A percentile compares a stretch with the other conserved stretches of the same genome.
Evolutionary conservation across 2,888 invertebrate genomes (phyloP).

Genomic region (Yponomeuta evonymella): DNA sequence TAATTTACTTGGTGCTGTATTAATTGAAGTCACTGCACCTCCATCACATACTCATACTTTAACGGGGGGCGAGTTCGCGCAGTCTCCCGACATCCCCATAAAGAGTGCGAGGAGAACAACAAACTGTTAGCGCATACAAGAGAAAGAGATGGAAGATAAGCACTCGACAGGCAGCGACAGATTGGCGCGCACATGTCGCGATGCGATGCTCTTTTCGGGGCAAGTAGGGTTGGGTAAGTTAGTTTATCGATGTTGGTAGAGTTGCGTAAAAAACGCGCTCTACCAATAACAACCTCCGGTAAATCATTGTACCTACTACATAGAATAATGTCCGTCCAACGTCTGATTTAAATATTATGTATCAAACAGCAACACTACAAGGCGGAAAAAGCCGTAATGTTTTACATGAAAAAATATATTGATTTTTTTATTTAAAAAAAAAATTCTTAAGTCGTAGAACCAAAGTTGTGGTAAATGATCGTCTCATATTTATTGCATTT

Average conservation of each 20-base stretch:
- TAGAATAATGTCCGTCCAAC: too few relatives aligned
- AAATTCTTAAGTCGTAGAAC: too few relatives aligned
- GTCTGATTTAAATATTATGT: too few relatives aligned
- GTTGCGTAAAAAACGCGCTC: neutral
- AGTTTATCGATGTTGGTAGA: constrained; percentile 15
- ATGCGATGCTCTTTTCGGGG: constrained; percentile 70
- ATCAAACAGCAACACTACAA: too few relatives aligned
- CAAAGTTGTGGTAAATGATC: too few relatives aligned
- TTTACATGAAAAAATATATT: too few relatives aligned
- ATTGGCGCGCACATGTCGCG: constrained; percentile 74
- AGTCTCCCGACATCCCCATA: neutral
- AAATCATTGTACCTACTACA: too few relatives aligned
- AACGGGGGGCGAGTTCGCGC: neutral
- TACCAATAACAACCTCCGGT: too few relatives aligned
- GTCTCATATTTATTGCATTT: too few relatives aligned
- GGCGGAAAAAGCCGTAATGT: too few relatives aligned
- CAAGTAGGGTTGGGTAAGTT: constrained; percentile 28
- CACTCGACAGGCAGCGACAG: constrained; percentile 67
- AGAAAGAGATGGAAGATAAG: constrained; percentile 30
- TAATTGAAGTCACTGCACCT: constrained; percentile 26
- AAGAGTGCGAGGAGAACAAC: constrained; percentile 1
- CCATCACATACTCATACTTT: neutral
- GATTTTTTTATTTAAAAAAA: too few relatives aligned
- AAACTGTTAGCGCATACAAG: constrained; percentile 9
- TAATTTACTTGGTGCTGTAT: neutral